These are phyloP conservation scores for Dreissena rostriformis DNA, from an alignment of 1,140 invertebrate species.

Conservation along the genomic window DNA sequence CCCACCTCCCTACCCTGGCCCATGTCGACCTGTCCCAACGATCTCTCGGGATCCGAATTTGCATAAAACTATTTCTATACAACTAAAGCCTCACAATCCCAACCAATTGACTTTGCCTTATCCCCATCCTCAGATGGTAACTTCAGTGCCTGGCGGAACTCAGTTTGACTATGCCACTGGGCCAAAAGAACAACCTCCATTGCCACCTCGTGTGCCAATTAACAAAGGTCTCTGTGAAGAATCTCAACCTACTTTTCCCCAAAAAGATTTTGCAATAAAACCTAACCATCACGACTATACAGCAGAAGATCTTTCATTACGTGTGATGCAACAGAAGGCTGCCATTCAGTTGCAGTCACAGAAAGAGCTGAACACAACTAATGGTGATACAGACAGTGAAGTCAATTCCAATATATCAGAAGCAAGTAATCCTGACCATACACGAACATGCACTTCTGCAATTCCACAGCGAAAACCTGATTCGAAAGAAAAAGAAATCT, in stretches of 20 bases:
- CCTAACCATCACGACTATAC: not conserved
- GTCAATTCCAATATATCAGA: constrained; percentile 65
- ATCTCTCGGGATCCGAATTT: constrained; percentile 40
- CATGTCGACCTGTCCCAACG: constrained; percentile 32
- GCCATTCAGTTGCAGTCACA: too few relatives aligned
- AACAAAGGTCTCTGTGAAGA: constrained; percentile 45
- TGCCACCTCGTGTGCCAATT: constrained; percentile 73
- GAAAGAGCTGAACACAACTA: constrained; percentile 49
- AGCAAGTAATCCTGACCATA: constrained; percentile 69
- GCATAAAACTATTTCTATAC: constrained; percentile 20
- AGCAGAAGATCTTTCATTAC: not conserved
- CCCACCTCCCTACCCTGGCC: constrained; percentile 78
- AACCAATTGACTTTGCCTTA: constrained; percentile 24
- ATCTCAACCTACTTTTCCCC: constrained; percentile 46
- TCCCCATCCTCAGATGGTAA: constrained; percentile 37
- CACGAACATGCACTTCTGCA: constrained; percentile 85
- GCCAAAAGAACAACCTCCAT: constrained; percentile 63
- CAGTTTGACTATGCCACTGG: constrained; percentile 21
- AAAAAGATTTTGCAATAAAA: constrained; percentile 3
- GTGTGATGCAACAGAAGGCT: constrained; percentile 22
- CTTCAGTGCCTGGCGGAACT: constrained; percentile 37
- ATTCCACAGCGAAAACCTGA: constrained; percentile 96
- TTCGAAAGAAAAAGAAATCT: constrained; percentile 96
- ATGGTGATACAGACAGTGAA: constrained; percentile 73
- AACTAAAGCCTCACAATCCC: constrained; percentile 61